Base-by-base conservation (phyloP, 2,797 vertebrate genomes). In the Falco columbarius region DNA sequence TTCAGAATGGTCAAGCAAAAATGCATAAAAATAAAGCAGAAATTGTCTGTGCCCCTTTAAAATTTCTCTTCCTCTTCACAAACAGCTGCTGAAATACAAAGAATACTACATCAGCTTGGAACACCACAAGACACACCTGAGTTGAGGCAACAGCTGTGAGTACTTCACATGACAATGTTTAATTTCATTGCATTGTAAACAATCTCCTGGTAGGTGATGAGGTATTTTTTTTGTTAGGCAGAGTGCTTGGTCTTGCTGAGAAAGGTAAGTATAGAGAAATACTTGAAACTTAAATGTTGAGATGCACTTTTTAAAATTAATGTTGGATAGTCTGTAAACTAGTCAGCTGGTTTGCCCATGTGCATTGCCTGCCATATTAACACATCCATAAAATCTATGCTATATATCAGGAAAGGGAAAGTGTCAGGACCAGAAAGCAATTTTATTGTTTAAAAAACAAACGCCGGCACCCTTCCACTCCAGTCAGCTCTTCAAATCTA, bases 41-140 rank as follows among this genome's bases (percentile, higher is more conserved):
- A 89, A 49, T 93, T 77, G 14, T 81, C 47, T 66, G 21, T 86
- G 42, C 49, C 15, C 24, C 32, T 54, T 71, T 96, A 47, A 86
- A 61, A 82, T 88, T 74, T 85, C 76, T 94, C 56, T 94, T 81
- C 46, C 24, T 94, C 46, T 95, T 90, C 89, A 36, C 89, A 81
- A 59, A 96, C 97, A 99, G 99, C 99, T 90, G 98, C 98, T 10
- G 99, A 99, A 95, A 98, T 99, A 97, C 99, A 99, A 96, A 99
- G 99, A 92, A 97, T 98, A 51, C 98, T 99, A 49, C 98, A 98
- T 96, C 98, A 98, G 83, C 98, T 99, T 88, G 99, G 99, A 94
- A 99, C 99, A 8, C 98, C 98, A 62, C 98, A 99, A 92, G 99
- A 99, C 95, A 98, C 98, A 14, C 96, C 97, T 79, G 98, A 99